These are phyloP conservation scores for Nephrotoma flavescens DNA, from an alignment of 2,888 invertebrate genomes.

Conservation along the genomic window DNA sequence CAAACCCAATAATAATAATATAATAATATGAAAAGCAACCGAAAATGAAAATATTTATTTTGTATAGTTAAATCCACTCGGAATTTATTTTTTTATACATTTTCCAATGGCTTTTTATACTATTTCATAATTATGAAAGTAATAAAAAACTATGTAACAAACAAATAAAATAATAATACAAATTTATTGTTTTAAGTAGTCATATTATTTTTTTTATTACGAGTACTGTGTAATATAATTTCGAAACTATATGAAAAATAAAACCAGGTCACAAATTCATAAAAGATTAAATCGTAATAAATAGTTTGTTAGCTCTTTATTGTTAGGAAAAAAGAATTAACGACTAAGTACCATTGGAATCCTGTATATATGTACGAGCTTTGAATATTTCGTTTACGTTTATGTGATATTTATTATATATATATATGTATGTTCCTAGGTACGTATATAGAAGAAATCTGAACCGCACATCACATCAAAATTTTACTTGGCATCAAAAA, in stretches of 20 bases:
- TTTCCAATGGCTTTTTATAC: not conserved
- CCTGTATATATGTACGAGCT: too few relatives aligned
- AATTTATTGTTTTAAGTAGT: not conserved
- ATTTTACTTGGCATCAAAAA: not conserved
- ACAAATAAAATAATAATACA: not conserved
- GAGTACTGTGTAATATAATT: not conserved
- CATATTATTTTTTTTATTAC: not conserved
- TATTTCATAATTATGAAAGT: not conserved
- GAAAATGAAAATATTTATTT: not conserved
- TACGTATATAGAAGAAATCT: not conserved
- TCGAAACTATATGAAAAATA: not conserved
- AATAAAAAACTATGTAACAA: not conserved
- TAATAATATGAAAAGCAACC: not conserved
- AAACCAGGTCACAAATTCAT: not conserved
- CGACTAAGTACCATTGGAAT: too few relatives aligned
- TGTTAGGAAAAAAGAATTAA: not conserved
- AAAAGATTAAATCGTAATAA: not conserved
- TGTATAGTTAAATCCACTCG: not conserved
- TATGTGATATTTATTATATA: too few relatives aligned
- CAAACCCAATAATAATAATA: not conserved
- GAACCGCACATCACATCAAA: not conserved
- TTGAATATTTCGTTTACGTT: too few relatives aligned
- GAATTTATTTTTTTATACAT: not conserved
- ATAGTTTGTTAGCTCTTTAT: not conserved
- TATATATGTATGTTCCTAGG: too few relatives aligned